Conservation (phyloP, 1,140 invertebrate species). For the Heterodera carotae region DNA sequence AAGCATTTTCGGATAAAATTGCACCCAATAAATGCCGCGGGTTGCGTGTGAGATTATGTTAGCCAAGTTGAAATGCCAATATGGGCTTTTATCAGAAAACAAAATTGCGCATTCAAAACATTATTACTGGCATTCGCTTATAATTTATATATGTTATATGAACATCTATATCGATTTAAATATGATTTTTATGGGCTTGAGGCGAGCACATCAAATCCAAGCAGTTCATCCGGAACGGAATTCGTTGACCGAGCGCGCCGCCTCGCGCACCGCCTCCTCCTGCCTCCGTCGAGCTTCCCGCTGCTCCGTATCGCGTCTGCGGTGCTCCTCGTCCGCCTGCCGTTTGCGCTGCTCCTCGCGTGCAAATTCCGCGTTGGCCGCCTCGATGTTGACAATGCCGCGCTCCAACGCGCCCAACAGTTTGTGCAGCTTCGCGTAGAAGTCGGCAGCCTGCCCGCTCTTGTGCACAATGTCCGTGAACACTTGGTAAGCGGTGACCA, state of each 20-base stretch:
- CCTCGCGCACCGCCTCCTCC: constrained; percentile 21
- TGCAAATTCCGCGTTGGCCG: constrained; percentile 13
- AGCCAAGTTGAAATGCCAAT: too few species aligned
- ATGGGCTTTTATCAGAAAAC: too few species aligned
- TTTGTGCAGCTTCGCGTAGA: constrained; percentile 47
- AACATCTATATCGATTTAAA: too few species aligned
- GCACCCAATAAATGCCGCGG: too few species aligned
- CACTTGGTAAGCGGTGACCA: constrained; percentile 45
- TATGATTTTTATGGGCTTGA: too few species aligned
- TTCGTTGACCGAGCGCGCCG: constrained; percentile 20
- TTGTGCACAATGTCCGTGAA: constrained; percentile 45
- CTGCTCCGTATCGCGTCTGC: background rate
- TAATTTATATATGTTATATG: too few species aligned
- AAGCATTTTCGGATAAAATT: too few species aligned
- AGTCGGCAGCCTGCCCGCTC: constrained; percentile 41
- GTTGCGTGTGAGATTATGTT: too few species aligned
- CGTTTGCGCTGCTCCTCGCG: constrained; percentile 20
- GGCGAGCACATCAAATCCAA: too few species aligned
- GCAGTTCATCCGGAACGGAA: constrained; percentile 16
- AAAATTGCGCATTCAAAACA: too few species aligned
- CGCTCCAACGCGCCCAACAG: constrained; percentile 31
- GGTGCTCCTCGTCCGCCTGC: background rate
- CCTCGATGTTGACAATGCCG: constrained; percentile 38
- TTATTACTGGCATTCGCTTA: too few species aligned
- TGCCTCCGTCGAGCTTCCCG: constrained; percentile 5